Evolutionary conservation across 2,113 vertebrate species (phyloP).

Genomic region (Eleginops maclovinus): DNA sequence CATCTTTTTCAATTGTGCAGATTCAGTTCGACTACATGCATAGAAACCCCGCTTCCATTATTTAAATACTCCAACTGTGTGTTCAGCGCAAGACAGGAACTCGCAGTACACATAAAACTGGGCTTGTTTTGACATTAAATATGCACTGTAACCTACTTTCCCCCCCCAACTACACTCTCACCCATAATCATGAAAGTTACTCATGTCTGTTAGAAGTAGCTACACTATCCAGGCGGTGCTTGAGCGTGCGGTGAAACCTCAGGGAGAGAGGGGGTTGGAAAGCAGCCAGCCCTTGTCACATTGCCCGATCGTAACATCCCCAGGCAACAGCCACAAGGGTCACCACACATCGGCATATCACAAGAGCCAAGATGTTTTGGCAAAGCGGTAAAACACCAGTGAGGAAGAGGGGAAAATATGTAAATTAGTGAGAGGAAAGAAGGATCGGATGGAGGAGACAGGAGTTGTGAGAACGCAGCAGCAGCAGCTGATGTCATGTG

Average conservation of each 20-base stretch:
- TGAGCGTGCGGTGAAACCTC: conserved; percentile 43
- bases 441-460: neutral
- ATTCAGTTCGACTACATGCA: neutral
- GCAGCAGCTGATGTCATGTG: conserved; percentile 61
- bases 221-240: conserved; percentile 6
- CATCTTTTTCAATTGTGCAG: neutral
- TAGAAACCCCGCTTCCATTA: conserved; percentile 32
- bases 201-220: conserved; percentile 24
- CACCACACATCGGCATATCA: neutral
- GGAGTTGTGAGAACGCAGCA: conserved; percentile 20
- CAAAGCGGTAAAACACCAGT: conserved; percentile 37
- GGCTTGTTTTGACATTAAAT: conserved; percentile 58
- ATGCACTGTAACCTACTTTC: conserved; percentile 63
- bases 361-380: neutral
- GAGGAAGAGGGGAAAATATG: conserved; percentile 8
- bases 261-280: conserved; percentile 16
- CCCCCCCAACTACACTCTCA: conserved; percentile 3
- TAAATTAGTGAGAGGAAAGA: conserved; percentile 16
- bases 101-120: conserved; percentile 8
- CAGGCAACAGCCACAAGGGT: conserved; percentile 7
- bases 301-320: neutral
- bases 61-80: conserved; percentile 45
- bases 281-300: conserved; percentile 18
- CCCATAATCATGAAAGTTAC: conserved; percentile 38
- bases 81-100: conserved; percentile 37